Evolutionary conservation across 2,113 vertebrate genomes (phyloP).

Genomic region (Carollia perspicillata): DNA sequence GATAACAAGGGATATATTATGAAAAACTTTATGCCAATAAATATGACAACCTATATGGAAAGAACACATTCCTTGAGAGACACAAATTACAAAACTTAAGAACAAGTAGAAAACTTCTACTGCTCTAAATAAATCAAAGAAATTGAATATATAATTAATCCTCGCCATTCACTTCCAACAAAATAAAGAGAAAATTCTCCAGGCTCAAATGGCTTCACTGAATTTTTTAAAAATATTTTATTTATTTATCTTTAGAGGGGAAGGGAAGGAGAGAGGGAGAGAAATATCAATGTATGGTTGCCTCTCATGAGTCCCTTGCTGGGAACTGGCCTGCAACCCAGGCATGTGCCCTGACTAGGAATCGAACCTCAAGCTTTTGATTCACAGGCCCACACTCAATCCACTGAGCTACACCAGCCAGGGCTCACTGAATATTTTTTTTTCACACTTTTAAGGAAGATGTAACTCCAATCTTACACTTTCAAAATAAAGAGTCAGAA

Average conservation of each 20-base stretch:
- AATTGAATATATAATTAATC: not conserved
- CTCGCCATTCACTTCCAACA: too few species aligned
- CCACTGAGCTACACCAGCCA: too few species aligned
- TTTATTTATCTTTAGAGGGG: too few species aligned
- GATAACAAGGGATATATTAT: not conserved
- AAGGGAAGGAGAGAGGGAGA: too few species aligned
- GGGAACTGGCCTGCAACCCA: too few species aligned
- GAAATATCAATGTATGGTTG: too few species aligned
- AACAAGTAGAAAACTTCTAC: not conserved
- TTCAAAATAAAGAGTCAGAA: not conserved
- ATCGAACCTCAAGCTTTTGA: too few species aligned
- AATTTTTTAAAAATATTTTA: too few species aligned
- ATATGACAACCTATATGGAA: not conserved
- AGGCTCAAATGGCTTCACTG: not conserved
- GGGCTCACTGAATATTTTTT: not conserved
- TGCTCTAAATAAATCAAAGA: not conserved
- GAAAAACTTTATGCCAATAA: not conserved
- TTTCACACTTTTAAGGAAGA: not conserved
- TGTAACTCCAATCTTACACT: not conserved
- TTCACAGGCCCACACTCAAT: too few species aligned
- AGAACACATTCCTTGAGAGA: not conserved
- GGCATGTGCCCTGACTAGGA: too few species aligned
- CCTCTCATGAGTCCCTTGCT: too few species aligned
- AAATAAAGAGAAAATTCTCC: not conserved
- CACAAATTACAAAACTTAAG: not conserved